phyloP scores from a whole-genome alignment of 2,113 vertebrate genomes.

The Scatophagus argus region DNA sequence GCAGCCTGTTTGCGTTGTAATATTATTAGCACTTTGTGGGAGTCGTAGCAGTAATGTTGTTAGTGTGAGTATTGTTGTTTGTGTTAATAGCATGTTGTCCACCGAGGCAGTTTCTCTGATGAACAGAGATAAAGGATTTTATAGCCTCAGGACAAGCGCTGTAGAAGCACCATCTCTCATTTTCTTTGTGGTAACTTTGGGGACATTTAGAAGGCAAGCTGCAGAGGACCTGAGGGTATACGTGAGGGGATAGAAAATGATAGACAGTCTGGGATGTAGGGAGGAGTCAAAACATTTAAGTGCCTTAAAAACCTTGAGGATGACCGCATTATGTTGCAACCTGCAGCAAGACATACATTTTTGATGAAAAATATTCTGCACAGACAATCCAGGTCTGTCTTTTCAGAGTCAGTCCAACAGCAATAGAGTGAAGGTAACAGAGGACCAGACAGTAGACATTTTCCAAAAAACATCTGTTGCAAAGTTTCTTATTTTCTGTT shows the following conservation, averaged over 20 bases:
- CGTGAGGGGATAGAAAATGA: conserved; percentile 66
- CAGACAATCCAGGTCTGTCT: conserved; percentile 1
- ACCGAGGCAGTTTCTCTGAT: conserved; percentile 33
- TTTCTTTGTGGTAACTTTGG: conserved; percentile 56
- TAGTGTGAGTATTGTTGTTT: conserved; percentile 24
- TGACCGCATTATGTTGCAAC: conserved; percentile 60
- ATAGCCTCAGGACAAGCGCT: conserved; percentile 45
- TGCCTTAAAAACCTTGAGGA: conserved; percentile 56
- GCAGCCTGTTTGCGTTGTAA: neutral
- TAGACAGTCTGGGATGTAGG: conserved; percentile 52
- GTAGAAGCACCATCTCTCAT: conserved; percentile 57
- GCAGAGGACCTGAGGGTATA: conserved; percentile 48
- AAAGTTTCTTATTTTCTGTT: conserved; percentile 3
- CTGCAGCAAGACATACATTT: conserved; percentile 57
- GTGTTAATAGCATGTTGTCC: conserved; percentile 21
- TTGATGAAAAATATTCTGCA: conserved; percentile 24
- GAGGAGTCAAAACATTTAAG: conserved; percentile 58
- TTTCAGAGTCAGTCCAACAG: conserved; percentile 8
- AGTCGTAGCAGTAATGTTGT: neutral
- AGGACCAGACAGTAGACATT: neutral
- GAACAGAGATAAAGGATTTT: conserved; percentile 33
- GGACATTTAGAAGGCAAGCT: conserved; percentile 64
- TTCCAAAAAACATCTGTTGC: conserved; percentile 13
- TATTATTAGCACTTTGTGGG: neutral
- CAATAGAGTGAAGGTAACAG: conserved; percentile 10